Base-by-base conservation (phyloP, 2,113 vertebrate genomes). In the Hippocampus mohnikei region DNA sequence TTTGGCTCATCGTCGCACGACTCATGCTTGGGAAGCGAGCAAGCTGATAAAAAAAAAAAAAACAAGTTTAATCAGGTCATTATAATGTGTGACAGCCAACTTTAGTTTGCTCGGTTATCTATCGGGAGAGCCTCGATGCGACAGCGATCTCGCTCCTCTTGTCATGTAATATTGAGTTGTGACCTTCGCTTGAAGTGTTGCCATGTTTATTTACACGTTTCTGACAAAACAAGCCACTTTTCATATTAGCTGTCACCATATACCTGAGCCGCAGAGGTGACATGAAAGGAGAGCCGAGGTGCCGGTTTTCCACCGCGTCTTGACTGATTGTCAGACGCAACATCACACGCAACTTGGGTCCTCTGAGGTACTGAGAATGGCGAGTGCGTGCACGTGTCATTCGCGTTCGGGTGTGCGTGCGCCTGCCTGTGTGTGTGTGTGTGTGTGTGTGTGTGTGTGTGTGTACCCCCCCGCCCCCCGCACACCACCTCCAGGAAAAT, bases 181-280 rank as follows among this genome's bases (percentile, higher is more conserved):
- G 90, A 90, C 88, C 88, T 90, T 87, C 86, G 79, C 88, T 88
- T 88, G 88, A 91, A 89, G 88, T 86, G 87, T 88, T 89, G 88
- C 87, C 87, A 88, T 91, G 88, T 89, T 89, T 90, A 88, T 90
- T 90, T 91, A 86, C 88, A 89, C 88, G 81, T 87, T 89, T 91
- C 84, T 90, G 87, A 89, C 88, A 91, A 89, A 91, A 90, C 86
- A 88, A 91, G 88, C 86, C 87, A 86, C 87, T 88, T 91, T 89
- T 91, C 88, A 90, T 88, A 89, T 88, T 88, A 90, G 83, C 90
- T 91, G 90, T 91, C 90, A 90, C 66, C 75, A 69, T 71, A 84
- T 37, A 87, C 85, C 81, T 81, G 82, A 75, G 87, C 80, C 81
- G 81, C 87, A 80, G 83, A 84, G 90, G 84, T 87, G 88, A 89